Evolutionary conservation across 2,797 vertebrate genomes (phyloP), one percentile per base, ranked within the genome.

Genomic region (Prionace glauca): DNA sequence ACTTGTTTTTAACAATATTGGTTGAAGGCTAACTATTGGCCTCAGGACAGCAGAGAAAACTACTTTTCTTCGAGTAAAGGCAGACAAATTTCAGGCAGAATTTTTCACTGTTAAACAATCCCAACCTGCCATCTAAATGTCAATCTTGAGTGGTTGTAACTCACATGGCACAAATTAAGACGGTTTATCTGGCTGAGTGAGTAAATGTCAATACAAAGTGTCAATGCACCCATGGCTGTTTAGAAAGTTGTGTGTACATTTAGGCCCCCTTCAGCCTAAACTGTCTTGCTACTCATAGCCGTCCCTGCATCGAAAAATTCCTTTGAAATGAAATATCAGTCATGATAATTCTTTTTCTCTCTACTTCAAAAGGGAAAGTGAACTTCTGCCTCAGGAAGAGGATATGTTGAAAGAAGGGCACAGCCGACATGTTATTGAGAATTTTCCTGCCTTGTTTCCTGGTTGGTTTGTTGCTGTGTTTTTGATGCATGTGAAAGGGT

Each of bases 141-240:
- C 14, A 81, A 18, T 81, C n/a, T 81, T n/a, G 36, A 81, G 77
- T 20, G n/a, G n/a, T n/a, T 36, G 77, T 36, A 81, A 20, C 77
- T 41, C n/a, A 81, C 36, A 81, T 81, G 77, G n/a, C n/a, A 81
- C 77, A 81, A 81, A 81, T 81, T 41, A 81, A 81, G 77, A 81
- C 1, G n/a, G 77, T n/a, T 81, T 81, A 36, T 81, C 77, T 18
- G 77, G 77, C 20, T 36, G n/a, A 81, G 77, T 81, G 77, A 81
- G 16, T 20, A 81, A 81, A 41, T 4, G 77, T 81, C 77, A 81
- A 81, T 81, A 81, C 77, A 36, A 18, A 81, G 77, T 81, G n/a
- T 81, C 77, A 81, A 81, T 16, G 1, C 77, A 81, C 77, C 77
- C n/a, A 5, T 81, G 77, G n/a, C 77, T 81, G n/a, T 81, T 81